phyloP scores from a whole-genome alignment of 2,797 vertebrate genomes.

The Picus viridis region DNA sequence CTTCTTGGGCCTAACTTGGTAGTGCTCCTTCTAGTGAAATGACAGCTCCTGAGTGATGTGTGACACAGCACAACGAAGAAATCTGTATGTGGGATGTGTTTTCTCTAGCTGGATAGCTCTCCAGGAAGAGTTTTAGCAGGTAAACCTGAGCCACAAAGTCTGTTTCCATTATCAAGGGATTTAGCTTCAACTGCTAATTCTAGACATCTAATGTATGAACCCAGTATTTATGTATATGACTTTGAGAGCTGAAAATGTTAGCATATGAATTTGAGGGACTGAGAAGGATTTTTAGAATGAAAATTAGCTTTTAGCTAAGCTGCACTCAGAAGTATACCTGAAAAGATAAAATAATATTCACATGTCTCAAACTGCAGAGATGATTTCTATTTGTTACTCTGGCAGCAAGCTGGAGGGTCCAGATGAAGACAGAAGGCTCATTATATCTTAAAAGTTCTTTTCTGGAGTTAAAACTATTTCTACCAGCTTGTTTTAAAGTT shows the following conservation, averaged over 20 bases:
- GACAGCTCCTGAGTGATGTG: not conserved
- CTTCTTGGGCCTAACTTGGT: not conserved
- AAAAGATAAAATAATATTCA: not conserved
- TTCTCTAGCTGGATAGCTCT: not conserved
- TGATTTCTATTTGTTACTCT: not conserved
- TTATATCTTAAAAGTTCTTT: not conserved
- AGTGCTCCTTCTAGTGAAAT: not conserved
- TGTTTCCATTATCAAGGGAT: not conserved
- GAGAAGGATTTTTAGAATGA: not conserved
- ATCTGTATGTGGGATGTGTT: not conserved
- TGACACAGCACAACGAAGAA: not conserved
- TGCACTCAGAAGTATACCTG: not conserved
- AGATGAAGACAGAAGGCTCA: not conserved
- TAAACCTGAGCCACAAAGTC: constrained; percentile 13
- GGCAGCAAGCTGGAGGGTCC: not conserved
- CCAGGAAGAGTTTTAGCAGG: constrained; percentile 2
- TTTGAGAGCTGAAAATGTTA: not conserved
- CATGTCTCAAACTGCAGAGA: not conserved
- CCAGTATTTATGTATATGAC: not conserved
- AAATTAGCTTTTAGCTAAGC: not conserved
- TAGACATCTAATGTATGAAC: not conserved
- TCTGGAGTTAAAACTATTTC: not conserved
- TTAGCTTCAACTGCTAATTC: not conserved
- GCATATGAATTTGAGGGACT: not conserved
- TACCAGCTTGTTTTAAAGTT: not conserved